Base-by-base conservation (phyloP, 2,113 vertebrate genomes). In the Clupea harengus region DNA sequence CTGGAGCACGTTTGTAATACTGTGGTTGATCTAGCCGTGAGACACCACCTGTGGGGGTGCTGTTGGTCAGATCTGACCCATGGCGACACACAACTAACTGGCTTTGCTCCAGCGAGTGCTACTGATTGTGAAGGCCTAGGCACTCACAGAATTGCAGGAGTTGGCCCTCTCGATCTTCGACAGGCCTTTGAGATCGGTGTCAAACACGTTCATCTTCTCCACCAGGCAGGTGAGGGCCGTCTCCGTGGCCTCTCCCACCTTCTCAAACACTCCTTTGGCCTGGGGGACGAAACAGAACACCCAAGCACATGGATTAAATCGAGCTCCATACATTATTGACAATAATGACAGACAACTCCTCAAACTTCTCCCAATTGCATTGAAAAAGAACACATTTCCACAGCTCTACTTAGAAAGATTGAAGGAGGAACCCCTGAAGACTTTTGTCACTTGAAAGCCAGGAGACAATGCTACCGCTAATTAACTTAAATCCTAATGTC, bases 181-280 rank as follows among this genome's bases (percentile, higher is more conserved):
- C 85, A 98, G 94, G 88, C 84, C 92, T 81, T 95, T 94, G 5
- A 97, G 90, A 0, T 97, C 93, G 0, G 96, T 97, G 88, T 96
- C 96, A 82, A 98, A 98, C 57, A 98, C 97, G 1, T 98, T 98
- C 97, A 98, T 98, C 94, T 98, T 98, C 94, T 98, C 97, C 89
- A 97, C 97, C 89, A 98, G 93, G 83, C 97, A 97, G 0, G 96
- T 96, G 85, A 98, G 93, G 0, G 97, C 97, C 0, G 97, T 97
- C 92, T 98, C 97, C 0, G 97, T 98, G 57, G 97, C 96, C 89
- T 98, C 97, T 0, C 97, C 97, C 3, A 98, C 97, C 91, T 98
- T 98, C 94, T 99, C 97, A 83, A 94, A 98, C 67, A 97, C 90
- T 45, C 97, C 97, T 92, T 98, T 98, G 84, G 93, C 20, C 97